phyloP scores from a whole-genome alignment of 2,888 invertebrate species.

The Aporophyla nigra region DNA sequence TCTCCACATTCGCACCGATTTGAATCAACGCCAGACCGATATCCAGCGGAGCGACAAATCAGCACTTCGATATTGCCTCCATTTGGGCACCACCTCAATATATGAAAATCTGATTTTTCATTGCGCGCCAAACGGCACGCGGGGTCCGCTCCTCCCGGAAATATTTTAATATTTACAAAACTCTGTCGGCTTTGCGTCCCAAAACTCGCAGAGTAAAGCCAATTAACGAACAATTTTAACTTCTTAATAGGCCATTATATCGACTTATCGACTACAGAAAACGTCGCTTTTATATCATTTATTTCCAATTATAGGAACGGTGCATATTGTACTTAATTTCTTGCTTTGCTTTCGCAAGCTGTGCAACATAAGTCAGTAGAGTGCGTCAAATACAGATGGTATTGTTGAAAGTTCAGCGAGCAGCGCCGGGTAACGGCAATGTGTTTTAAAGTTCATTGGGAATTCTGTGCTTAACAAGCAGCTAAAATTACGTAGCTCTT shows the following conservation, averaged over 20 bases:
- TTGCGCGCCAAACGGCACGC: slow-evolving; percentile 71
- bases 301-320: slow-evolving; percentile 45
- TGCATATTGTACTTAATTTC: slow-evolving; percentile 46
- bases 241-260: slow-evolving; percentile 79
- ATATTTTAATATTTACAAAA: slow-evolving; percentile 75
- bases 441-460: slow-evolving; percentile 53
- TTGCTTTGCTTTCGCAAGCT: slow-evolving; percentile 35
- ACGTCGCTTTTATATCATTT: slow-evolving; percentile 67
- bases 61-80: slow-evolving; percentile 90
- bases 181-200: slow-evolving; percentile 64
- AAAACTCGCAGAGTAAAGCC: slow-evolving; percentile 70
- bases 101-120: slow-evolving; percentile 88
- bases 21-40: slow-evolving; percentile 89
- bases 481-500: slow-evolving; percentile 43
- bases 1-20: slow-evolving; percentile 82
- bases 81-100: slow-evolving; percentile 88
- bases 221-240: slow-evolving; percentile 78
- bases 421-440: slow-evolving; percentile 21
- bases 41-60: slow-evolving; percentile 89
- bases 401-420: slow-evolving; percentile 54
- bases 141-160: slow-evolving; percentile 46
- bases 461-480: slow-evolving; percentile 44
- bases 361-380: slow-evolving; percentile 46
- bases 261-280: slow-evolving; percentile 74
- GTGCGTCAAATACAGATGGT: slow-evolving; percentile 53